Evolutionary conservation across 2,888 invertebrate genomes (phyloP).

Genomic region (Lasioglossum vierecki): DNA sequence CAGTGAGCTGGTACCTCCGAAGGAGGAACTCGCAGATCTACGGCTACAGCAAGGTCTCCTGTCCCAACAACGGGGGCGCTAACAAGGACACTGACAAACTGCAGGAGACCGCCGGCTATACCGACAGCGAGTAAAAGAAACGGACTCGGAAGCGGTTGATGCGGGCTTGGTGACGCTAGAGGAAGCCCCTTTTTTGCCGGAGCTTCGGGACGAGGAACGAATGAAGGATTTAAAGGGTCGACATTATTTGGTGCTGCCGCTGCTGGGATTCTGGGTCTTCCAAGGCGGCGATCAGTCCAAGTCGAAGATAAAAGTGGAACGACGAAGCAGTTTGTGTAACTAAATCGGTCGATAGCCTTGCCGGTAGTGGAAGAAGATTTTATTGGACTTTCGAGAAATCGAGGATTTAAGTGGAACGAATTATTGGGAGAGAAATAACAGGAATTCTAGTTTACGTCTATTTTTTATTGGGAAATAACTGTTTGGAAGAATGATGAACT

Average conservation of each 20-base stretch:
- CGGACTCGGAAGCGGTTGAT: constrained; percentile 1
- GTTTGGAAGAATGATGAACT: neutral
- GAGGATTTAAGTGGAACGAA: neutral
- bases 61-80: constrained; percentile 61
- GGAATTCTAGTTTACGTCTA: neutral
- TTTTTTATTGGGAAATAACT: neutral
- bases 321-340: neutral
- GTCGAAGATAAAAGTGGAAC: constrained; percentile 4
- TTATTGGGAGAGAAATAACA: neutral
- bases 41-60: constrained; percentile 71
- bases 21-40: constrained; percentile 44
- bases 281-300: neutral
- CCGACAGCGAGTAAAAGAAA: constrained; percentile 63
- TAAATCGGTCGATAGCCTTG: neutral
- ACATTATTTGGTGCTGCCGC: neutral
- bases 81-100: constrained; percentile 45
- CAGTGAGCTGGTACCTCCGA: constrained; percentile 51
- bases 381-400: neutral
- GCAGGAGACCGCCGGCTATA: constrained; percentile 43
- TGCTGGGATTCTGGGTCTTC: neutral
- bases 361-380: neutral
- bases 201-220: neutral
- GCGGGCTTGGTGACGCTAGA: neutral
- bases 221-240: neutral
- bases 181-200: neutral